Evolutionary conservation across 2,113 vertebrate genomes (phyloP).

Genomic region (Gymnorhina tibicen): DNA sequence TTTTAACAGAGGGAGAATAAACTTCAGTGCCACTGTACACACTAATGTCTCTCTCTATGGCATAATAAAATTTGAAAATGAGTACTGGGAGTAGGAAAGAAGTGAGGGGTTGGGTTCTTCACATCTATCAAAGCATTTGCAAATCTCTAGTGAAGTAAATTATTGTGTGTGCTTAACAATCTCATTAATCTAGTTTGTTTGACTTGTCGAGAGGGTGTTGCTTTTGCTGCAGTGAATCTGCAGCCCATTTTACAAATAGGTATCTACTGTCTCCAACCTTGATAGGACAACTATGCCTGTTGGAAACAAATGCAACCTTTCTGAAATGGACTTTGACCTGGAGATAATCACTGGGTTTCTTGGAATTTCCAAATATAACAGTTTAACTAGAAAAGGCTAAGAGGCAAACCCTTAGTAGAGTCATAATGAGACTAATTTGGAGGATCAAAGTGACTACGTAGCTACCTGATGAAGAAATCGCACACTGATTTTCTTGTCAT

Average conservation of each 20-base stretch:
- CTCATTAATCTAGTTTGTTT: constrained; percentile 21
- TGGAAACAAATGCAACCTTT: neutral
- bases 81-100: neutral
- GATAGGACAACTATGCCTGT: neutral
- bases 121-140: neutral
- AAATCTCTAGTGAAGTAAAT: neutral
- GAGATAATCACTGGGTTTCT: neutral
- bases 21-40: neutral
- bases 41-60: neutral
- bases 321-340: neutral
- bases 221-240: neutral
- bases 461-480: neutral
- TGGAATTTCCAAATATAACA: neutral
- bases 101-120: neutral
- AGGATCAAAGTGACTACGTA: neutral
- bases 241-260: neutral
- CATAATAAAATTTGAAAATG: constrained; percentile 4
- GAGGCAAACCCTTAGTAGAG: neutral
- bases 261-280: neutral
- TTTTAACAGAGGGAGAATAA: neutral
- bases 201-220: neutral
- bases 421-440: neutral
- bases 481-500: neutral
- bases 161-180: neutral
- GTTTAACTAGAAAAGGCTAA: neutral